phyloP scores from a whole-genome alignment of 2,113 vertebrate species.

The Mugil cephalus region DNA sequence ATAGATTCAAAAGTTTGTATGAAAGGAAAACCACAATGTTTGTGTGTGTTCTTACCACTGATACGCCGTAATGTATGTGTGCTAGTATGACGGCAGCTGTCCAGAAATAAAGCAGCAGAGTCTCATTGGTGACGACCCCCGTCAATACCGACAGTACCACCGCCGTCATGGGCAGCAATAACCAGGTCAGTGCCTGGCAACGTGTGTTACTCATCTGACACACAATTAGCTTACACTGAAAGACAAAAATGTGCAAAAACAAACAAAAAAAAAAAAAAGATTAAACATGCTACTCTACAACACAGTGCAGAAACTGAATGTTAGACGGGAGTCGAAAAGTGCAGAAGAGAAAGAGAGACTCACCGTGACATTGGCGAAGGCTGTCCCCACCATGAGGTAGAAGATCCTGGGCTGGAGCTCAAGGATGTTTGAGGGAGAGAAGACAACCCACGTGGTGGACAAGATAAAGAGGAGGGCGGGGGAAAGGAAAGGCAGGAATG shows the following conservation, averaged over 20 bases:
- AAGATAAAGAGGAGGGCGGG: conserved; percentile 92
- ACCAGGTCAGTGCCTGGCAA: conserved; percentile 91
- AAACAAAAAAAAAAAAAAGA: background rate
- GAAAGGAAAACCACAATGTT: background rate
- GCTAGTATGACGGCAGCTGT: conserved; percentile 87
- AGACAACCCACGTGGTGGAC: conserved; percentile 89
- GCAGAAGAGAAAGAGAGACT: conserved; percentile 60
- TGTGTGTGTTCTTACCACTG: conserved; percentile 89
- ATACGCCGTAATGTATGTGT: conserved; percentile 94
- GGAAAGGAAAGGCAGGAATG: conserved; percentile 92
- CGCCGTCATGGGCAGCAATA: conserved; percentile 89
- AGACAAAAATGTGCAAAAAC: background rate
- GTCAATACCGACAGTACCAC: conserved; percentile 83
- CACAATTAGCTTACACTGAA: conserved; percentile 96
- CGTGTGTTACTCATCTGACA: conserved; percentile 98
- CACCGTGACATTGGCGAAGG: conserved; percentile 96
- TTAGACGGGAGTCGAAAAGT: background rate
- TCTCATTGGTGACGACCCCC: conserved; percentile 78
- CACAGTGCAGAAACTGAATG: no score
- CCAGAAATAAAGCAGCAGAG: conserved; percentile 85
- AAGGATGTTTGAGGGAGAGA: conserved; percentile 89
- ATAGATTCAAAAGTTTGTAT: background rate
- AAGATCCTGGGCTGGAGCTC: conserved; percentile 91
- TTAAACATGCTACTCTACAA: background rate
- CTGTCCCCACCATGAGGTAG: conserved; percentile 98